Evolutionary conservation across 2,888 invertebrate species (phyloP).

Genomic region (Autographa gamma): DNA sequence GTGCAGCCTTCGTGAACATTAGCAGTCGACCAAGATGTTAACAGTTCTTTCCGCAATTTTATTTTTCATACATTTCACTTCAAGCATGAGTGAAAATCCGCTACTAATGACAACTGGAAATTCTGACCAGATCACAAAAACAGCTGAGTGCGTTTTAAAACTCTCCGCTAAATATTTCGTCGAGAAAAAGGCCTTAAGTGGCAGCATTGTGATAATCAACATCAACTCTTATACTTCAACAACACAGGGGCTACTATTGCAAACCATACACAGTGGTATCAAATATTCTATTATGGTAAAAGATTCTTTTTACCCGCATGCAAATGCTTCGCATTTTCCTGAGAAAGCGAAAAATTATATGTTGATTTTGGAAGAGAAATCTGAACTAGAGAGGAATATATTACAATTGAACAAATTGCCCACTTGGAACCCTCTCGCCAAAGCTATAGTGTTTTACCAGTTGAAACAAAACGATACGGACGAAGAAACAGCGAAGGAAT

Average conservation of each 20-base stretch:
- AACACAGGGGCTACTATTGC: constrained; percentile 79
- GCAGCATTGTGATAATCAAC: constrained; percentile 86
- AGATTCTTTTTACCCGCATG: constrained; percentile 84
- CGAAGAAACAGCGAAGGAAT: constrained; percentile 72
- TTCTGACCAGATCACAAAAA: constrained; percentile 79
- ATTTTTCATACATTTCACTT: constrained; percentile 65
- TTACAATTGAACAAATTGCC: constrained; percentile 83
- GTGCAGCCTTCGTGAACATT: constrained; percentile 42
- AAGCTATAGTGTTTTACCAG: constrained; percentile 83
- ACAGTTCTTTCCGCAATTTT: constrained; percentile 51
- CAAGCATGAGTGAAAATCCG: constrained; percentile 71
- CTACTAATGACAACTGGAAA: constrained; percentile 78
- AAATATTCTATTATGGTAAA: constrained; percentile 87
- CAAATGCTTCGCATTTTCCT: constrained; percentile 86
- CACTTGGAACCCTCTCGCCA: constrained; percentile 87
- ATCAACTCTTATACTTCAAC: constrained; percentile 82
- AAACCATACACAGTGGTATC: constrained; percentile 82
- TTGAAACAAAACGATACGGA: constrained; percentile 71
- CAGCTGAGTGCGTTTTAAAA: constrained; percentile 86
- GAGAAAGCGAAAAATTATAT: constrained; percentile 88
- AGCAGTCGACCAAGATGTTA: constrained; percentile 62
- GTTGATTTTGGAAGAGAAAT: constrained; percentile 85
- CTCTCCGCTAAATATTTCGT: constrained; percentile 87
- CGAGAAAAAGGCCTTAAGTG: constrained; percentile 85
- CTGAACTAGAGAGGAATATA: constrained; percentile 82